Conservation (phyloP, 2,888 invertebrate genomes). For the Oscheius sp. region DNA sequence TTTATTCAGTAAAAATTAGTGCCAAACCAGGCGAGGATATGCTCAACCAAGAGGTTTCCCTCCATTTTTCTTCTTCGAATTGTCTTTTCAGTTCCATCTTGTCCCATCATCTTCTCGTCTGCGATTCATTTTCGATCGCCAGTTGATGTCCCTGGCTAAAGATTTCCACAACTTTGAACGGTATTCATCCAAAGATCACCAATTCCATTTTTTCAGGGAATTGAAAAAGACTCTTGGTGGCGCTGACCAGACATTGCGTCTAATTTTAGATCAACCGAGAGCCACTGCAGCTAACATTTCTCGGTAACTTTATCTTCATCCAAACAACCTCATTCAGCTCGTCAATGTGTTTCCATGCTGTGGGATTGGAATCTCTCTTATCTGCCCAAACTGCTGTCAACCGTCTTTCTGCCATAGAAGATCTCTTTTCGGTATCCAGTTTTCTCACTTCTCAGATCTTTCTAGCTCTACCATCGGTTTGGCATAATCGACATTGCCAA, state of each 20-base stretch:
- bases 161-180: slow-evolving; percentile 7
- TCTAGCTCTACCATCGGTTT: slow-evolving; percentile 29
- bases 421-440: slow-evolving; percentile 9
- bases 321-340: slow-evolving; percentile 8
- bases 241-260: not conserved
- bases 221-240: not conserved
- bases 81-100: slow-evolving; percentile 16
- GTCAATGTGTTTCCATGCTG: slow-evolving; percentile 31
- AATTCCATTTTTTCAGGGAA: slow-evolving; percentile 11
- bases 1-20: slow-evolving; percentile 15
- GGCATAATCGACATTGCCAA: slow-evolving; percentile 23
- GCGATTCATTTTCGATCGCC: slow-evolving; percentile 25
- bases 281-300: slow-evolving; percentile 1
- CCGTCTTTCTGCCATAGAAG: not conserved
- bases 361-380: not conserved
- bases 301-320: not conserved
- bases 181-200: not conserved
- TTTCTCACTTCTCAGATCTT: not conserved
- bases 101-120: not conserved
- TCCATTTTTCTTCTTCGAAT: not conserved
- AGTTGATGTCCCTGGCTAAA: slow-evolving; percentile 2
- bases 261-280: slow-evolving; percentile 24
- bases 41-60: not conserved
- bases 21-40: not conserved
- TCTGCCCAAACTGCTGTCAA: slow-evolving; percentile 12